Percentiles rank a stretch among this genome's conserved stretches.
Conservation (phyloP, 1,140 invertebrate species). For the Drosophila punjabiensis region DNA sequence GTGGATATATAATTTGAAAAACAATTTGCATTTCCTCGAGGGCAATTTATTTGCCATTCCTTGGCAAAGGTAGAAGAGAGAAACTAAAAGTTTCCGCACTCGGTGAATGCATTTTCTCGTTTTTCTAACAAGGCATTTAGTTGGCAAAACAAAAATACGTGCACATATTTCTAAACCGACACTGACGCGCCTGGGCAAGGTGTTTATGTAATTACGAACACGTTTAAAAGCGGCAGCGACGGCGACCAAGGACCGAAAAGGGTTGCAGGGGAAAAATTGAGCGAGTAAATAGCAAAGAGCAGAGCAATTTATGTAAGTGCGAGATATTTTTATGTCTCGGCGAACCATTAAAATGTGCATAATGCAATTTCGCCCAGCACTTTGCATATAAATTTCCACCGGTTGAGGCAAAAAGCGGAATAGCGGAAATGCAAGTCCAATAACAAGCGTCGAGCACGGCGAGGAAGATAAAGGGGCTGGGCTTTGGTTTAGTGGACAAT, state of each 20-base stretch:
- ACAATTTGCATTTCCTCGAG: slow-evolving; percentile 42
- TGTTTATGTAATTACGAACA: slow-evolving; percentile 65
- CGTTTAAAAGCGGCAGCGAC: slow-evolving; percentile 12
- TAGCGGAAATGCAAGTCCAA: slow-evolving; percentile 63
- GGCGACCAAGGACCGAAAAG: slow-evolving; percentile 1
- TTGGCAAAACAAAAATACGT: slow-evolving; percentile 50
- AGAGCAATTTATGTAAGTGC: slow-evolving; percentile 63
- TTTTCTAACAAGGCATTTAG: slow-evolving; percentile 39
- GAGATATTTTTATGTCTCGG: slow-evolving; percentile 51
- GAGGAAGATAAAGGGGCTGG: neutral
- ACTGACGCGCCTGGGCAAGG: slow-evolving; percentile 7
- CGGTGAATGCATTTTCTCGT: slow-evolving; percentile 24
- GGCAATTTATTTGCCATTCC: slow-evolving; percentile 41
- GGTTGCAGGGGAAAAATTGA: slow-evolving; percentile 21
- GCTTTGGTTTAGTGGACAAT: slow-evolving; percentile 37
- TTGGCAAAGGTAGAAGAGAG: neutral
- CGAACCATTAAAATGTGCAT: slow-evolving; percentile 64
- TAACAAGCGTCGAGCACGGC: slow-evolving; percentile 26
- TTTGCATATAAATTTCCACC: slow-evolving; percentile 61
- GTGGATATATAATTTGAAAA: slow-evolving; percentile 46
- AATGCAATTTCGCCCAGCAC: slow-evolving; percentile 50
- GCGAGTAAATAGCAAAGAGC: slow-evolving; percentile 45
- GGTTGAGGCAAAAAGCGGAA: slow-evolving; percentile 38
- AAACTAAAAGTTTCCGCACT: slow-evolving; percentile 47
- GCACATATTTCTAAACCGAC: slow-evolving; percentile 32